Evolutionary conservation across 92 coral and sea anemone genomes (phyloP).

Genomic region (Zoanthus gigantus): DNA sequence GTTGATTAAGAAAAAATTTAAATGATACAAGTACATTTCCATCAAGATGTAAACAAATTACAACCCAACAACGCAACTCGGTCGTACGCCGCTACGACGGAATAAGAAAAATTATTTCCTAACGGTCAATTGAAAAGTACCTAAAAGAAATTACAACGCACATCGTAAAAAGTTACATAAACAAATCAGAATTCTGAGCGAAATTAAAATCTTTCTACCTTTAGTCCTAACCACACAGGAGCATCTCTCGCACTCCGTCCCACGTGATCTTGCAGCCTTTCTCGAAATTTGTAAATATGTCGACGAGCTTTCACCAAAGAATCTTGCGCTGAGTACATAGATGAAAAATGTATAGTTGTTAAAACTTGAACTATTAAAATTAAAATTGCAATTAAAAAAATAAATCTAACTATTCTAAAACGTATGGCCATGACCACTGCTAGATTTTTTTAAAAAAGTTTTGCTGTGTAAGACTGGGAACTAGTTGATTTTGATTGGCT

Average conservation of each 20-base stretch:
- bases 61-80: not conserved
- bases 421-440: conserved; percentile 66
- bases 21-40: not conserved
- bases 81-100: not conserved
- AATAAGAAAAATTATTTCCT: not conserved
- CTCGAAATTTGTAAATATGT: conserved; percentile 58
- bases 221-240: not conserved
- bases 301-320: conserved; percentile 64
- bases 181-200: not conserved
- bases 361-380: conserved; percentile 88
- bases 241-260: conserved; percentile 35
- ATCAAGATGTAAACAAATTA: conserved; percentile 29
- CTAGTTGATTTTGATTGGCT: conserved; percentile 33
- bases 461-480: conserved; percentile 23
- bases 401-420: conserved; percentile 89
- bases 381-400: conserved; percentile 79
- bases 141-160: not conserved
- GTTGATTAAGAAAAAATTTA: not conserved
- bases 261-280: conserved; percentile 76
- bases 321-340: conserved; percentile 85
- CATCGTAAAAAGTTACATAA: not conserved
- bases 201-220: conserved; percentile 5
- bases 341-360: conserved; percentile 90
- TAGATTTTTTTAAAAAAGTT: not conserved
- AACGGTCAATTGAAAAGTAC: not conserved